Evolutionary conservation across 2,888 invertebrate genomes (phyloP).

Genomic region (Drosophila bunnanda): DNA sequence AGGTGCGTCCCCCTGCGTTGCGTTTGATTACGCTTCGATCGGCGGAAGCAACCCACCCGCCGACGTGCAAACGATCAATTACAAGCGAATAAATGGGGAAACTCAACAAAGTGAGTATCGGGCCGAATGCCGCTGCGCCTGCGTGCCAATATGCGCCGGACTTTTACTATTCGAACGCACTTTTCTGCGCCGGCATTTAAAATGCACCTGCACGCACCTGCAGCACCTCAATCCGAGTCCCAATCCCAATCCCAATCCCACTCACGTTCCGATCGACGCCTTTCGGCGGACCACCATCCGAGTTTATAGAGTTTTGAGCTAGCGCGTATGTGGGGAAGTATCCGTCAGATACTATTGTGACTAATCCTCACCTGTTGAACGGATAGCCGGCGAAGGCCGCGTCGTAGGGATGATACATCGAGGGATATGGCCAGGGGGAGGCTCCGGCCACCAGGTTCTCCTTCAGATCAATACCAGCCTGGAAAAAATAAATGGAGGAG

Average conservation of each 20-base stretch:
- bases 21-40: constrained; percentile 13
- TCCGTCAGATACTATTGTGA: constrained; percentile 34
- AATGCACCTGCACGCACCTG: constrained; percentile 66
- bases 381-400: constrained; percentile 96
- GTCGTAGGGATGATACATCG: constrained; percentile 97
- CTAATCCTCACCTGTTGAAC: constrained; percentile 94
- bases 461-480: constrained; percentile 95
- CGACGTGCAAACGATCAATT: constrained; percentile 71
- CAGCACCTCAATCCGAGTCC: constrained; percentile 36
- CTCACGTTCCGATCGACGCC: constrained; percentile 73
- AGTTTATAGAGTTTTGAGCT: constrained; percentile 43
- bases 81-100: constrained; percentile 72
- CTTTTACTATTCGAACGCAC: constrained; percentile 64
- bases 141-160: constrained; percentile 61
- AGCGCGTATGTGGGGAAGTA: constrained; percentile 14
- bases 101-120: constrained; percentile 49
- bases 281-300: constrained; percentile 67
- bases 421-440: constrained; percentile 95
- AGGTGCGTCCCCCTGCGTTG: constrained; percentile 17
- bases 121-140: constrained; percentile 49
- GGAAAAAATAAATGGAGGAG: constrained; percentile 72
- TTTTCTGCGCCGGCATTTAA: constrained; percentile 53
- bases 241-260: constrained; percentile 25
- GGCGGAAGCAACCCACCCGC: constrained; percentile 63
- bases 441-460: constrained; percentile 93